Evolutionary conservation across 2,888 invertebrate species (phyloP).

Genomic region (Calliphora vomitoria): DNA sequence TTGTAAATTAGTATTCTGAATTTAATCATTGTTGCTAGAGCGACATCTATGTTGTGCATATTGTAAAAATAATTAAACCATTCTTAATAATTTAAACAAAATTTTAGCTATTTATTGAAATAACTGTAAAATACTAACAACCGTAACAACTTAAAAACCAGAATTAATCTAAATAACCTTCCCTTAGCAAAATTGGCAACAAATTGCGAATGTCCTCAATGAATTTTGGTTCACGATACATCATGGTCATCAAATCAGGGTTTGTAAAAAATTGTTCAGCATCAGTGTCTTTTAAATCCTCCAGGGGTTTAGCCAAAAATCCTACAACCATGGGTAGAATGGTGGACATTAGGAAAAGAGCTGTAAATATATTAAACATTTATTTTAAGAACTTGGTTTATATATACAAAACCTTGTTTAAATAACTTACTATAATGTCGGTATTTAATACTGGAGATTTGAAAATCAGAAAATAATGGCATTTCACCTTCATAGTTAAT

Average conservation of each 20-base stretch:
- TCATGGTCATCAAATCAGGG: not conserved
- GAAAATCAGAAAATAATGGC: conserved; percentile 71
- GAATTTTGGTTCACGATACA: conserved; percentile 39
- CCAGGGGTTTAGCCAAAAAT: conserved; percentile 6
- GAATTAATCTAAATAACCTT: conserved; percentile 64
- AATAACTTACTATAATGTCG: conserved; percentile 68
- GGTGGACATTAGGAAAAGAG: conserved; percentile 52
- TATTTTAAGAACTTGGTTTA: not conserved
- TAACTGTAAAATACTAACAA: not conserved
- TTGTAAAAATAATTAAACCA: too few species aligned
- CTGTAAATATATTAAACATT: conserved; percentile 30
- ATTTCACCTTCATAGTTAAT: conserved; percentile 72
- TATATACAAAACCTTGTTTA: not conserved
- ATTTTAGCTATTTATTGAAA: too few species aligned
- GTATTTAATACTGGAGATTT: conserved; percentile 72
- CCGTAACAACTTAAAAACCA: not conserved
- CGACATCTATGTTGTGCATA: too few species aligned
- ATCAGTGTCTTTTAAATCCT: conserved; percentile 36
- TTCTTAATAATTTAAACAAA: too few species aligned
- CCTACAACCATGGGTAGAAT: conserved; percentile 45
- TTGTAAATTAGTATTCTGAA: too few species aligned
- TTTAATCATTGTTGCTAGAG: too few species aligned
- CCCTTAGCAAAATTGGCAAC: conserved; percentile 45
- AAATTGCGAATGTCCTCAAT: conserved; percentile 42
- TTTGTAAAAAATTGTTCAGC: not conserved